Evolutionary conservation across 2,888 invertebrate species (phyloP), one percentile per base, ranked within the genome.

Genomic region (Meiosimyza platycephala): DNA sequence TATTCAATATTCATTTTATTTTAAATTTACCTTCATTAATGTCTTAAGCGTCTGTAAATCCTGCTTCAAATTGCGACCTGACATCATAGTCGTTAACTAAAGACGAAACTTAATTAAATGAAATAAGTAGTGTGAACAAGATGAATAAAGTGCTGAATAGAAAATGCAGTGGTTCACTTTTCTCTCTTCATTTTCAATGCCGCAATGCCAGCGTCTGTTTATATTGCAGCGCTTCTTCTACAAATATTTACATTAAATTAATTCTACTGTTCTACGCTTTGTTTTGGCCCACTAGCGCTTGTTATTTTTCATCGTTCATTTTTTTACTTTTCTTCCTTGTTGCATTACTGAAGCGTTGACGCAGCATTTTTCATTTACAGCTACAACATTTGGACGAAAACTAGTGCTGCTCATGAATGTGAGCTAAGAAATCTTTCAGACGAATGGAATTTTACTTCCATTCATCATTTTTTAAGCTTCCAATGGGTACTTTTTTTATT

Each of bases 191-290:
- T 40, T 40, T 40, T 40, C 40, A 40, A 40, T 40, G 40, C 7
- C 40, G 57, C 51, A 12, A 16, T 9, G 18, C 47, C 12, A 16
- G 48, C 55, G 12, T 18, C 55, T 70, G 63, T 63, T 62, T 63
- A 70, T 54, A 50, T 59, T 67, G 64, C 3, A 28, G 28, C 28
- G 28, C 64, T 18, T 13, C 59, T 64, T 68, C 67, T 72, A 55
- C 66, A 72, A 74, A 72, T 74, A 72, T 72, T 72, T 72, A 66
- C 72, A 69, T 33, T 65, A 63, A 74, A 72, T 74, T 74, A 72
- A 72, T 72, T 73, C 64, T 54, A 51, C 52, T 67, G 64, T 33
- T 59, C 50, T 52, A 65, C 9, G 64, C 18, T 50, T 18, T 51
- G 16, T 51, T 65, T 28, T 22, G 28, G 33, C 60, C 48, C 51